Base-by-base conservation (phyloP, 1,140 invertebrate species). In the Dendrolimus punctatus region DNA sequence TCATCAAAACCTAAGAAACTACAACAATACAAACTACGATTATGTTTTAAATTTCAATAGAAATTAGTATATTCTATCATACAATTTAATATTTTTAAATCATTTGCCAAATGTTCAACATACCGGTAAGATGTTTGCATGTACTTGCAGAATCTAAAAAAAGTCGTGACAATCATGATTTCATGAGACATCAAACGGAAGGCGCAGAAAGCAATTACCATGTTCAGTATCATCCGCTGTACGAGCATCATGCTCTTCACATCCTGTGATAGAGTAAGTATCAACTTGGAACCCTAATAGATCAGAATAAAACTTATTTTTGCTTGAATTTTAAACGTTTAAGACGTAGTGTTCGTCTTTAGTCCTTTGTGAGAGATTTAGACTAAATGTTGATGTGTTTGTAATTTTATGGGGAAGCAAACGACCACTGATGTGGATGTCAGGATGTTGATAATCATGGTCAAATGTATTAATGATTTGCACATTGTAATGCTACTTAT, bases 151-250 rank as follows among this genome's bases (percentile, higher is more conserved):
- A 44, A n/a, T 42, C n/a, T 7, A 42, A 42, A 8, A 7, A 10
- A 45, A 9, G 43, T 9, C 43, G 8, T 52, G 40, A 48, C 44
- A 23, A 23, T 23, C 23, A 23, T 23, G 23, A 23, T 23, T 23
- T 23, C 23, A 23, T 23, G 23, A 23, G 23, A 23, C 23, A 23
- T 23, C 23, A 23, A 23, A 23, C 23, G 23, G 23, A 3, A 23
- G 23, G 23, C 23, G 23, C 23, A 55, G 76, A 77, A 79, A 76
- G 66, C 60, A 59, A 62, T 63, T 50, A 59, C 55, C 53, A 59
- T 65, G 55, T 62, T 40, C 39, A 43, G 8, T 8, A 51, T 42
- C 59, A 58, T 72, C 58, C 64, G 64, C 40, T 46, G 1, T 47
- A 45, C 46, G 6, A 46, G 23, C 49, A 51, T 45, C 23, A 45